Percentiles rank a stretch among this genome's conserved stretches.
phyloP scores from a whole-genome alignment of 2,797 vertebrate genomes.

The Sarcoramphus papa region DNA sequence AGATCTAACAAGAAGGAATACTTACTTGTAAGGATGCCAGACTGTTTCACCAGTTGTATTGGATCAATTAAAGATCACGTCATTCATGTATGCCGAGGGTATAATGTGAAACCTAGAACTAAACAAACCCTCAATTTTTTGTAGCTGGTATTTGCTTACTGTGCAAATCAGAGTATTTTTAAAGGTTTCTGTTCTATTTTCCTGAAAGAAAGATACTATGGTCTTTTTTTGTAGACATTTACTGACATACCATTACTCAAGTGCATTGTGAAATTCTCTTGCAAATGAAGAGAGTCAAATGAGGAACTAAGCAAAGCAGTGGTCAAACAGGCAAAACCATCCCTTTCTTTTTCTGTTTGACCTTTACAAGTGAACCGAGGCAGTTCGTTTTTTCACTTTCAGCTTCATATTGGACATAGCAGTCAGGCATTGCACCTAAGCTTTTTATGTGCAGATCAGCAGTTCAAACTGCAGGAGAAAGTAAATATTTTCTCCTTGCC shows the following conservation, averaged over 20 bases:
- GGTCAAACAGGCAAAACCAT: constrained; percentile 7
- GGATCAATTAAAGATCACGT: background rate
- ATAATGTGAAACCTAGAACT: background rate
- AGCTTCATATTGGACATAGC: background rate
- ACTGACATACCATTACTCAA: background rate
- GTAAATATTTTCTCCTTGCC: background rate
- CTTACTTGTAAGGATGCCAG: background rate
- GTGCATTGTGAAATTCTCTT: background rate
- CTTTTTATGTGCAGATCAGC: background rate
- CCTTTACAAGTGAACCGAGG: background rate
- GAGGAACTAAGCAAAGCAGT: constrained; percentile 14
- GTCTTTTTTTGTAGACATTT: background rate
- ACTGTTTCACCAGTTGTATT: constrained; percentile 1
- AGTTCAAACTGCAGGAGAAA: background rate
- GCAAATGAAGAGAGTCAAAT: background rate
- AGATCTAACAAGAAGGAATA: background rate
- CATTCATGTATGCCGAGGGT: background rate
- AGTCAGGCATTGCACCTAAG: background rate
- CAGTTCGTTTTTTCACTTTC: background rate
- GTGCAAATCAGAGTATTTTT: background rate
- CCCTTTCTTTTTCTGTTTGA: background rate
- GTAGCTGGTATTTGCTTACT: background rate
- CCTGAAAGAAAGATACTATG: background rate
- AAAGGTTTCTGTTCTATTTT: background rate
- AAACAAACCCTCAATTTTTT: background rate